Conservation (phyloP, 2,113 vertebrate species). For the Panthera leo region DNA sequence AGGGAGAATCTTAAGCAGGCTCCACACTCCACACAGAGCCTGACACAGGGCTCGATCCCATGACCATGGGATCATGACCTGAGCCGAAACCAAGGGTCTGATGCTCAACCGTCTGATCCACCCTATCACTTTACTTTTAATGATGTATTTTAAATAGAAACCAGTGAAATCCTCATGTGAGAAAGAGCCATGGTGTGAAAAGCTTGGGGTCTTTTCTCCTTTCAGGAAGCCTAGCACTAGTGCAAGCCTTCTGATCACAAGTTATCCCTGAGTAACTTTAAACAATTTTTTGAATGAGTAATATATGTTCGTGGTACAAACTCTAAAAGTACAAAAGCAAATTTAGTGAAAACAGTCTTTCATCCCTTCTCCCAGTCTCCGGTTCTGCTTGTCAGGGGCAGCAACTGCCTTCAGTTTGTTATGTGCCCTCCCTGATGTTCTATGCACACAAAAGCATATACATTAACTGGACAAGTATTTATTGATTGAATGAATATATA, state of each 20-base stretch:
- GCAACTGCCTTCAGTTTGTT: neutral
- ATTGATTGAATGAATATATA: neutral
- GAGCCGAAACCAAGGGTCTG: too few relatives aligned
- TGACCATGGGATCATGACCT: too few relatives aligned
- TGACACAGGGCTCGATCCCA: too few relatives aligned
- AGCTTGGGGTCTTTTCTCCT: neutral
- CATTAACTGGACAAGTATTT: neutral
- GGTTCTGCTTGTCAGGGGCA: neutral
- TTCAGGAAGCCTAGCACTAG: neutral
- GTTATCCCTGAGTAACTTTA: neutral
- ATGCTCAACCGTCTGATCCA: too few relatives aligned
- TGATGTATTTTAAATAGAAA: neutral
- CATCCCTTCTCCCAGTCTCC: neutral
- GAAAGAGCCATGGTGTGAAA: neutral
- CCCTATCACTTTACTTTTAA: neutral
- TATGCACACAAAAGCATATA: neutral
- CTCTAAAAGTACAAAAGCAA: neutral
- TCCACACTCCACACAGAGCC: too few relatives aligned
- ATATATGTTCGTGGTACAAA: neutral
- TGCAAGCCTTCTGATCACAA: neutral
- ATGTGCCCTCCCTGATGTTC: neutral
- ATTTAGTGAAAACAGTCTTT: neutral
- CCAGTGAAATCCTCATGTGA: neutral
- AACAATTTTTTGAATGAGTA: neutral
- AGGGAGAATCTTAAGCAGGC: too few relatives aligned